These are phyloP conservation scores for Esox lucius DNA, from an alignment of 2,797 vertebrate genomes.

Conservation along the genomic window DNA sequence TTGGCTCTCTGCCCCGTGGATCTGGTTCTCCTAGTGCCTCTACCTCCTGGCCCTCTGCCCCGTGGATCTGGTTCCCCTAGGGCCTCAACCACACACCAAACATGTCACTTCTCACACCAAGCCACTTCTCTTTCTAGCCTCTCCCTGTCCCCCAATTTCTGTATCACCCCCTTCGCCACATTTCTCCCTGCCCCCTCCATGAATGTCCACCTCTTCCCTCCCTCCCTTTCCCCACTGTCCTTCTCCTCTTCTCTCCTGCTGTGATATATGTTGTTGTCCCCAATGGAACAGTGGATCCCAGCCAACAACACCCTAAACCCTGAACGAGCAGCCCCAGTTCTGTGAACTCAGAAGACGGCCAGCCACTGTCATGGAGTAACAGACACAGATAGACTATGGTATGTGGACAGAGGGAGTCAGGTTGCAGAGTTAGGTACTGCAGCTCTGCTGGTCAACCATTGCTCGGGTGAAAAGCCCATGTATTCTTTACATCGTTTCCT, in stretches of 20 bases:
- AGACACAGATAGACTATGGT: conserved; percentile 72
- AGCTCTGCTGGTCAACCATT: conserved; percentile 38
- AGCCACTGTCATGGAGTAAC: conserved; percentile 55
- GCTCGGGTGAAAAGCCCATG: conserved; percentile 30
- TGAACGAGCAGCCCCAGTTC: conserved; percentile 64
- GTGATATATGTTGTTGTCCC: conserved; percentile 81
- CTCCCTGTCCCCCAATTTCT: neutral
- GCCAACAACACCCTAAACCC: conserved; percentile 62
- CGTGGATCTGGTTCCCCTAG: too few relatives aligned
- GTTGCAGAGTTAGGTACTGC: conserved; percentile 73
- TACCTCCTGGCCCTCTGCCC: conserved; percentile 16
- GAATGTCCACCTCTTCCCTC: conserved; percentile 50
- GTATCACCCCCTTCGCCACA: neutral
- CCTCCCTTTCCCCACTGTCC: conserved; percentile 51
- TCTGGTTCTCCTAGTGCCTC: conserved; percentile 43
- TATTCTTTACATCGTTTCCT: too few relatives aligned
- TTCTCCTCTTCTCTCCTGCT: conserved; percentile 53
- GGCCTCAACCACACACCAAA: conserved; percentile 31
- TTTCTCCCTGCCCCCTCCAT: conserved; percentile 22
- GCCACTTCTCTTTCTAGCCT: conserved; percentile 36
- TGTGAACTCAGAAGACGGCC: conserved; percentile 69
- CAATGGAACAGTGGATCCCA: conserved; percentile 66
- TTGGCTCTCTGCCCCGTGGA: conserved; percentile 65
- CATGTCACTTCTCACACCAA: conserved; percentile 60
- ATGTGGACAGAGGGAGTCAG: conserved; percentile 60